A percentile compares a stretch with the other conserved stretches of the same genome.
These are phyloP conservation scores for Nycticryphes semicollaris DNA, from an alignment of 2,113 vertebrate species.

Conservation along the genomic window DNA sequence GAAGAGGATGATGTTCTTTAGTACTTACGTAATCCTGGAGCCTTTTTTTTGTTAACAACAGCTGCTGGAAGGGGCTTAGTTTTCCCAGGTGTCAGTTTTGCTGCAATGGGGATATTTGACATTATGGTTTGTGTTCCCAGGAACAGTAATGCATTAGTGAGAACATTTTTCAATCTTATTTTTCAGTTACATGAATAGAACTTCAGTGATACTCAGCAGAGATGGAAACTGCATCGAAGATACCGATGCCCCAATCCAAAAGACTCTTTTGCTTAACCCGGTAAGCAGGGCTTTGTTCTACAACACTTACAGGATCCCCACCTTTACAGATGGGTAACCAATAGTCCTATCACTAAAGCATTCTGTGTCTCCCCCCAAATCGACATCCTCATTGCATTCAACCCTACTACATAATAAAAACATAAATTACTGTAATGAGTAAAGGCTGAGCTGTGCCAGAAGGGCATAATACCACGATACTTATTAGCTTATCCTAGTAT, in stretches of 20 bases:
- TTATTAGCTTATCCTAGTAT: background rate
- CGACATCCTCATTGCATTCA: background rate
- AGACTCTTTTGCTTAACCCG: background rate
- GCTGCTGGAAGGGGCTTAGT: fast-evolving
- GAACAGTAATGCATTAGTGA: background rate
- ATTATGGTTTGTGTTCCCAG: background rate
- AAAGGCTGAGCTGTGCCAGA: background rate
- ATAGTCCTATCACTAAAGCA: background rate
- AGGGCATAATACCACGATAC: background rate
- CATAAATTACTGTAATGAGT: background rate
- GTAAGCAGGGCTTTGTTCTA: background rate
- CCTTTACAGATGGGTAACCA: background rate
- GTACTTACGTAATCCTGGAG: background rate
- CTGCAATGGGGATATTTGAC: slow-evolving; percentile 25
- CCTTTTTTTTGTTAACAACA: background rate
- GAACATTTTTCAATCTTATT: background rate
- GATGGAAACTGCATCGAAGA: background rate
- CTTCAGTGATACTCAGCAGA: background rate
- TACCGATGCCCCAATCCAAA: background rate
- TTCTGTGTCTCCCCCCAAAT: background rate
- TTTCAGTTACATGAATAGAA: background rate
- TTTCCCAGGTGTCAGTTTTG: background rate
- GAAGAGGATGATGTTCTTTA: background rate
- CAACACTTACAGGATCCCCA: background rate
- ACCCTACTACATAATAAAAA: background rate